Conservation (phyloP, 2,113 vertebrate species). For the Nematolebias whitei region DNA sequence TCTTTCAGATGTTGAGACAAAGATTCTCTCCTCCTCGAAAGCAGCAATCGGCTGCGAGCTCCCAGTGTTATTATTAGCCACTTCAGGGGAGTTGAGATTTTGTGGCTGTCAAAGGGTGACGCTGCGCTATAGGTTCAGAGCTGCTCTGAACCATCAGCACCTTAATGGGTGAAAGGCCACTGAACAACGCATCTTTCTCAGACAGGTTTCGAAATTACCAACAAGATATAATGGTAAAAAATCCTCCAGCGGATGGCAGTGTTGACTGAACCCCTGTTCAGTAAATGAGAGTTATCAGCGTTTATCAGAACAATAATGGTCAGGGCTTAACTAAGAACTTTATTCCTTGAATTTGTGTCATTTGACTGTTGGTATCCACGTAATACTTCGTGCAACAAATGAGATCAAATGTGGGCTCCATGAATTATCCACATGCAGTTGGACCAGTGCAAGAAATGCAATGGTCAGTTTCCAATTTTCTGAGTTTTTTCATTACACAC, state of each 20-base stretch:
- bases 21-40: slow-evolving; percentile 35
- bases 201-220: not conserved
- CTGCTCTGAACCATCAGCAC: slow-evolving; percentile 20
- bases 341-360: no score
- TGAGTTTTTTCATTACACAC: no score
- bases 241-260: slow-evolving; percentile 51
- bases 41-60: slow-evolving; percentile 37
- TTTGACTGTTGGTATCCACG: no score
- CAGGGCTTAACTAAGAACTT: no score
- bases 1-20: slow-evolving; percentile 48
- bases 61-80: slow-evolving; percentile 59
- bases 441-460: no score
- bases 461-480: no score
- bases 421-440: no score
- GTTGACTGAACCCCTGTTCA: slow-evolving; percentile 17
- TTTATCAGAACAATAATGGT: not conserved
- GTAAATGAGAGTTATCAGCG: not conserved
- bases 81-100: slow-evolving; percentile 46
- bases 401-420: no score
- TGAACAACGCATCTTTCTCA: not conserved
- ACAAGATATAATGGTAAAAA: not conserved
- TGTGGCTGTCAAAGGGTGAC: slow-evolving; percentile 55
- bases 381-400: no score
- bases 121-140: slow-evolving; percentile 15
- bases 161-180: slow-evolving; percentile 21